A percentile compares a stretch with the other conserved stretches of the same genome.
Conservation (phyloP, 2,113 vertebrate genomes). For the Corydoras sp. region DNA sequence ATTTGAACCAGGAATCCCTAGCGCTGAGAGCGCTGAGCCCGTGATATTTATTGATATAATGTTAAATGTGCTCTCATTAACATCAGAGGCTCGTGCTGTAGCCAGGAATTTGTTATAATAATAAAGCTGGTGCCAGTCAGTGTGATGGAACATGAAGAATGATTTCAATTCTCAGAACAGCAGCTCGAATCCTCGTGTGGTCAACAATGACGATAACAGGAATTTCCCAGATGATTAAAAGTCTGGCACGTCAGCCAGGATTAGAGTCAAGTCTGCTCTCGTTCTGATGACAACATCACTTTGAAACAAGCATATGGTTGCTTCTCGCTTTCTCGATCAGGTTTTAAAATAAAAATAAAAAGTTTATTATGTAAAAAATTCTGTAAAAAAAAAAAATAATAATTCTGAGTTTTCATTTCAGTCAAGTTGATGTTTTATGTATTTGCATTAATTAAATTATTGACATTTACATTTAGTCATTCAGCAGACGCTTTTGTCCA, state of each 20-base stretch:
- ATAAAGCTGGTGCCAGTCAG: not conserved
- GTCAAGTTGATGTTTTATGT: no score
- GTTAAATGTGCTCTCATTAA: not conserved
- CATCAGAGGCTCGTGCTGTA: not conserved
- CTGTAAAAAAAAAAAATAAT: no score
- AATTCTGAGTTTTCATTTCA: no score
- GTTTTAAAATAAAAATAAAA: no score
- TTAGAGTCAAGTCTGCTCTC: conserved; percentile 11
- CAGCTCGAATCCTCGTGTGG: not conserved
- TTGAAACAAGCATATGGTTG: not conserved
- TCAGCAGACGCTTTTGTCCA: no score
- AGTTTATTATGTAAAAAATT: no score
- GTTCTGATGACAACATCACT: not conserved
- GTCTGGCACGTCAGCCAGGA: not conserved
- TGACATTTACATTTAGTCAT: no score
- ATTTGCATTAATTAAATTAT: no score
- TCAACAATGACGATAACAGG: conserved; percentile 16
- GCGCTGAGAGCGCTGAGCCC: no score
- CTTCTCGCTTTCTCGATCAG: no score
- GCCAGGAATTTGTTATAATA: not conserved
- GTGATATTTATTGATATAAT: not conserved
- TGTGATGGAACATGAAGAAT: not conserved
- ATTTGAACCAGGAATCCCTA: no score
- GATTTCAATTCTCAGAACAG: not conserved
- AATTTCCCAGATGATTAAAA: conserved; percentile 7